Conservation (phyloP, 2,888 invertebrate genomes). For the Himalopsyche anomala region DNA sequence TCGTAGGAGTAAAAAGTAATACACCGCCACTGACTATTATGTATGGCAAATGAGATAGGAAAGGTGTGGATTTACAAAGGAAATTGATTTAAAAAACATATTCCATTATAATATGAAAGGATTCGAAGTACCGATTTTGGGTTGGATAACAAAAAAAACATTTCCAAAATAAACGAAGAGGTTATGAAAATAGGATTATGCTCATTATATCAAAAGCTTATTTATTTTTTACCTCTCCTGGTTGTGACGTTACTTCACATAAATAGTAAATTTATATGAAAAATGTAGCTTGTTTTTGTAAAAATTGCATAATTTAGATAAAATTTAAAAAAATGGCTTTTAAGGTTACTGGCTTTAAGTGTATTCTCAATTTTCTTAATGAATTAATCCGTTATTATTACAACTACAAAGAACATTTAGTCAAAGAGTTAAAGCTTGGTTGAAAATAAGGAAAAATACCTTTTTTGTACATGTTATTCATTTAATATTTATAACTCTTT, state of each 20-base stretch:
- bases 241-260: background rate
- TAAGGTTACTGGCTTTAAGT: too few species aligned
- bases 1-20: too few species aligned
- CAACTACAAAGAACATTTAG: too few species aligned
- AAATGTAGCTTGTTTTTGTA: background rate
- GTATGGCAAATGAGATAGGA: constrained; percentile 23
- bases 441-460: too few species aligned
- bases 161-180: background rate
- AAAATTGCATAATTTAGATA: background rate
- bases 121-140: background rate
- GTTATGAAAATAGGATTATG: background rate
- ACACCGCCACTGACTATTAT: background rate
- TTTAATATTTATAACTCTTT: too few species aligned
- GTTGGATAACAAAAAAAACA: background rate
- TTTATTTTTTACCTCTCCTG: background rate
- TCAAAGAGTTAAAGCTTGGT: too few species aligned
- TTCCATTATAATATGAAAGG: constrained; percentile 9
- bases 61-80: constrained; percentile 38
- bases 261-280: background rate
- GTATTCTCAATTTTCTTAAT: too few species aligned
- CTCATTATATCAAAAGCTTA: background rate
- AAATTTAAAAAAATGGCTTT: too few species aligned
- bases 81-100: constrained; percentile 39
- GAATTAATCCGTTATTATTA: too few species aligned
- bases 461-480: too few species aligned